Conservation (phyloP, 2,797 vertebrate genomes). For the Chiloscyllium punctatum region DNA sequence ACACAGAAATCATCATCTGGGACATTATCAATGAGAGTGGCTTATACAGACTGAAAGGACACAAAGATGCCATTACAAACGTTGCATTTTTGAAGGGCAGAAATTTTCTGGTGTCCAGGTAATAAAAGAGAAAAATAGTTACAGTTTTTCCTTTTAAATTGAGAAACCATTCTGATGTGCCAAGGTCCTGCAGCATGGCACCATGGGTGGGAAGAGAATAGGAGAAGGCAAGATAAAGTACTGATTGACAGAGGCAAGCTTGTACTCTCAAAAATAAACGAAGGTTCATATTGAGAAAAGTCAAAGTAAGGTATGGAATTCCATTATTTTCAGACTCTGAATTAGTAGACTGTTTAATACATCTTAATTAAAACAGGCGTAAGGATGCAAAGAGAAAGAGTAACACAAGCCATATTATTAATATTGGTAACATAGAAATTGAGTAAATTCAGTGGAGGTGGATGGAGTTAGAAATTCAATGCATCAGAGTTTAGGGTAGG, state of each 20-base stretch:
- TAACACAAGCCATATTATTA: neutral
- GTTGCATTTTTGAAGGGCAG: slow-evolving; percentile 76
- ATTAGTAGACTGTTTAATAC: neutral
- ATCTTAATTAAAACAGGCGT: neutral
- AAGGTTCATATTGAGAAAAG: neutral
- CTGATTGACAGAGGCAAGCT: neutral
- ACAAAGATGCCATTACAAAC: slow-evolving; percentile 85
- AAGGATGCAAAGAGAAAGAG: neutral
- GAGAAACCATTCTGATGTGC: neutral
- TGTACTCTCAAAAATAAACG: neutral
- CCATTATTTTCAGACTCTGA: neutral
- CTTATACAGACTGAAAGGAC: slow-evolving; percentile 82
- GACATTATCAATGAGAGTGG: slow-evolving; percentile 95
- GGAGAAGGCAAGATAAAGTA: neutral
- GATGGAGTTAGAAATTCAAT: neutral
- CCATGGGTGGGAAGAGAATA: neutral
- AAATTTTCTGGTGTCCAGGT: slow-evolving; percentile 89
- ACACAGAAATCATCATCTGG: slow-evolving; percentile 92
- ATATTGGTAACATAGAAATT: neutral
- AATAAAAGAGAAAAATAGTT: slow-evolving; percentile 36
- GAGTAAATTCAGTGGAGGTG: neutral
- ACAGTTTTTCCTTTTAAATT: neutral
- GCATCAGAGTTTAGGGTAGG: neutral
- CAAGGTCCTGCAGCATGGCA: neutral
- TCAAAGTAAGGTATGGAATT: neutral